Conservation (phyloP, 2,797 vertebrate species). For the Xiphorhynchus erythropygius region DNA sequence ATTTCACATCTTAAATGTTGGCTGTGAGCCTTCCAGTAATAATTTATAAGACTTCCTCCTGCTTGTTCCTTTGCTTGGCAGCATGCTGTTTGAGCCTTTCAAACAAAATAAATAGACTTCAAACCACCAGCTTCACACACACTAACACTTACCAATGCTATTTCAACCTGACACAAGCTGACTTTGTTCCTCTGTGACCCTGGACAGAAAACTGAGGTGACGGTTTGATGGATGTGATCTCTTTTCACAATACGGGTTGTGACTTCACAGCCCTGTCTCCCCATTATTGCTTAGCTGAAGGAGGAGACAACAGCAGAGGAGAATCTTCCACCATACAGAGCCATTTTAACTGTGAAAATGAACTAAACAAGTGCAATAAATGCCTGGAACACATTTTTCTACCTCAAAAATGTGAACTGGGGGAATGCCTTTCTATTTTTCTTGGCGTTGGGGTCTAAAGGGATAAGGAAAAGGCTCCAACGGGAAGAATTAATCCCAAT, state of each 20-base stretch:
- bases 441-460: neutral
- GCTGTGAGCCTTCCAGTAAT: conserved; percentile 63
- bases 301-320: conserved; percentile 23
- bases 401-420: neutral
- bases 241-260: conserved; percentile 73
- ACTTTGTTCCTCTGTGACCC: conserved; percentile 75
- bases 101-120: conserved; percentile 75
- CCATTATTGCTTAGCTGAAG: conserved; percentile 48
- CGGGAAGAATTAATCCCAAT: neutral
- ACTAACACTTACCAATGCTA: conserved; percentile 72
- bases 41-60: conserved; percentile 70
- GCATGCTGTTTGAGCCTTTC: conserved; percentile 74
- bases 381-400: neutral
- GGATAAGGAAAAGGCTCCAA: neutral
- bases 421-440: neutral
- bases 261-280: conserved; percentile 68
- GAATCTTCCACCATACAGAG: conserved; percentile 24
- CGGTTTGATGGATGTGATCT: conserved; percentile 78
- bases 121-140: conserved; percentile 70
- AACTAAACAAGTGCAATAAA: neutral
- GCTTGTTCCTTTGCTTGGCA: conserved; percentile 63
- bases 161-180: conserved; percentile 68
- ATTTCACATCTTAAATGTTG: conserved; percentile 58
- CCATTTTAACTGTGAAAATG: conserved; percentile 22
- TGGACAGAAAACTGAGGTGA: conserved; percentile 72